Conservation (phyloP, 2,113 vertebrate species). For the Microcebus murinus region DNA sequence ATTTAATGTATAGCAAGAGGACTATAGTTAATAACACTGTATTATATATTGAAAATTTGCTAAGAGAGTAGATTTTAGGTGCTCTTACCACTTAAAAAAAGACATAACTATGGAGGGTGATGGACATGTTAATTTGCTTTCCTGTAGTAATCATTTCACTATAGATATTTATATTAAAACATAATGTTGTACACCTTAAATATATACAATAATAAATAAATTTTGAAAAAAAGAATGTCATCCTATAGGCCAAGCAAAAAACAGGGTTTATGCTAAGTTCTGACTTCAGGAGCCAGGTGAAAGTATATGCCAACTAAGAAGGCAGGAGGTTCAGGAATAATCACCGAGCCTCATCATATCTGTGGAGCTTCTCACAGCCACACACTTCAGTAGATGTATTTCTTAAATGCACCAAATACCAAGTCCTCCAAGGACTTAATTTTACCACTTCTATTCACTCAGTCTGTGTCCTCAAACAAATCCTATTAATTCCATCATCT, state of each 20-base stretch:
- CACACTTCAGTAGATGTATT: not conserved
- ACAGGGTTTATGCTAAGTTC: not conserved
- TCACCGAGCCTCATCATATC: accelerated
- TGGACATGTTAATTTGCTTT: not conserved
- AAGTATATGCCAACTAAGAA: not conserved
- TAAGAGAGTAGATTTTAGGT: not conserved
- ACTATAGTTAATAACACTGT: not conserved
- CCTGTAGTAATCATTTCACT: not conserved
- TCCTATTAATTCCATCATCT: not conserved
- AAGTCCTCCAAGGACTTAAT: not conserved
- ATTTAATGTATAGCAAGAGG: not conserved
- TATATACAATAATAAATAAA: not conserved
- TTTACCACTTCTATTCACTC: not conserved
- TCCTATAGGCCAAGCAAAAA: not conserved
- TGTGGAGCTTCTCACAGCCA: too few species aligned
- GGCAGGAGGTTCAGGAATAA: not conserved
- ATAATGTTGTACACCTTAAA: not conserved
- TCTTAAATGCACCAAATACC: not conserved
- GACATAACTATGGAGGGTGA: not conserved
- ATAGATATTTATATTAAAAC: not conserved
- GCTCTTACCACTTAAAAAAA: not conserved
- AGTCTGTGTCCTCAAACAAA: not conserved
- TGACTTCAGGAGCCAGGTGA: not conserved
- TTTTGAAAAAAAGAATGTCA: not conserved
- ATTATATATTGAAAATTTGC: not conserved